Percentiles rank a stretch among this genome's conserved stretches.
phyloP scores from a whole-genome alignment of 2,797 vertebrate species.

The Acrocephalus scirpaceus region DNA sequence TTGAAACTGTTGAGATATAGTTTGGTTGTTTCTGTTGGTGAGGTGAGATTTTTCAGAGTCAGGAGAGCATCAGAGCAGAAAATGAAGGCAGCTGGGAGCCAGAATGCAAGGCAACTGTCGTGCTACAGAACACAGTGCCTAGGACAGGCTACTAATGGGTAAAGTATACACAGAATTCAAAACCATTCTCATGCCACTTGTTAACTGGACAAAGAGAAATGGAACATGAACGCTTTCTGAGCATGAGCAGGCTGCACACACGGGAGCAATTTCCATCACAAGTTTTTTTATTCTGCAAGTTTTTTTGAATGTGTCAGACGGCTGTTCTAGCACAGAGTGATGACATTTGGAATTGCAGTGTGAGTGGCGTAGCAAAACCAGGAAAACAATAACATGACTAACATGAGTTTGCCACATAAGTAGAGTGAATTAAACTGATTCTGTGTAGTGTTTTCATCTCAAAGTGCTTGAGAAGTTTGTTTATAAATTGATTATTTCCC shows the following conservation, averaged over 20 bases:
- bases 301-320: neutral
- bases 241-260: neutral
- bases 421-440: conserved; percentile 19
- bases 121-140: neutral
- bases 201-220: neutral
- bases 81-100: neutral
- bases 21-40: neutral
- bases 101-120: neutral
- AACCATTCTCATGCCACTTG: neutral
- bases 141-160: neutral
- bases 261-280: neutral
- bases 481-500: neutral
- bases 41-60: neutral
- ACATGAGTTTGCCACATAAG: neutral
- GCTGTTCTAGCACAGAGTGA: neutral
- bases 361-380: neutral
- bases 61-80: neutral
- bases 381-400: conserved; percentile 3
- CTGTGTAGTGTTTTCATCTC: neutral
- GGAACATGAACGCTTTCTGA: neutral
- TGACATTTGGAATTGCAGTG: conserved; percentile 3
- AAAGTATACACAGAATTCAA: neutral
- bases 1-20: neutral
- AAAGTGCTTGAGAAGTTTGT: conserved; percentile 8
- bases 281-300: neutral